Conservation (phyloP, 1,140 invertebrate species). For the Paramacrobiotus metropolitanus region DNA sequence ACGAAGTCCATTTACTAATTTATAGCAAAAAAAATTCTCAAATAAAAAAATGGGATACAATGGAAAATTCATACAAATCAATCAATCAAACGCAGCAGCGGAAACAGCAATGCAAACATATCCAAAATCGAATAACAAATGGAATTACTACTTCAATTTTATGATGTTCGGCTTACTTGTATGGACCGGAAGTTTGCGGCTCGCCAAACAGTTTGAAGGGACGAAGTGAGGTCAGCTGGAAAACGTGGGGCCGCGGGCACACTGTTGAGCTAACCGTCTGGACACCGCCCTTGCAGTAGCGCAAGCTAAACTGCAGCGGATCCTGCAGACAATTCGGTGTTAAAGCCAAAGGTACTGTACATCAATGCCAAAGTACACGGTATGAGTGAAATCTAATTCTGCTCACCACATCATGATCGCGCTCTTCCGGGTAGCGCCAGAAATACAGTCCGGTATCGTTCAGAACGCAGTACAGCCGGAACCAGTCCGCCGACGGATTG, state of each 20-base stretch:
- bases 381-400: too few species aligned
- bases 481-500: neutral
- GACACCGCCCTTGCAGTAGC: neutral
- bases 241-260: neutral
- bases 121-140: too few species aligned
- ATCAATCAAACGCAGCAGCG: too few species aligned
- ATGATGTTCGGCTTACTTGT: constrained; percentile 4
- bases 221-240: neutral
- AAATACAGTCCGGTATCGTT: neutral
- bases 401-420: too few species aligned
- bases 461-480: neutral
- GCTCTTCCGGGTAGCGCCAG: neutral
- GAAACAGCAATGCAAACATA: too few species aligned
- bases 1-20: too few species aligned
- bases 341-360: too few species aligned
- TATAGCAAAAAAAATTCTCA: too few species aligned
- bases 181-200: neutral
- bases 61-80: too few species aligned
- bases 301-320: neutral
- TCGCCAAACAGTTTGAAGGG: neutral
- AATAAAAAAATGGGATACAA: too few species aligned
- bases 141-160: too few species aligned
- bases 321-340: neutral
- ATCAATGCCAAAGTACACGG: neutral
- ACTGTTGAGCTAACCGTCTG: neutral